Conservation (phyloP, 1,140 invertebrate species). For the Latrodectus geometricus region DNA sequence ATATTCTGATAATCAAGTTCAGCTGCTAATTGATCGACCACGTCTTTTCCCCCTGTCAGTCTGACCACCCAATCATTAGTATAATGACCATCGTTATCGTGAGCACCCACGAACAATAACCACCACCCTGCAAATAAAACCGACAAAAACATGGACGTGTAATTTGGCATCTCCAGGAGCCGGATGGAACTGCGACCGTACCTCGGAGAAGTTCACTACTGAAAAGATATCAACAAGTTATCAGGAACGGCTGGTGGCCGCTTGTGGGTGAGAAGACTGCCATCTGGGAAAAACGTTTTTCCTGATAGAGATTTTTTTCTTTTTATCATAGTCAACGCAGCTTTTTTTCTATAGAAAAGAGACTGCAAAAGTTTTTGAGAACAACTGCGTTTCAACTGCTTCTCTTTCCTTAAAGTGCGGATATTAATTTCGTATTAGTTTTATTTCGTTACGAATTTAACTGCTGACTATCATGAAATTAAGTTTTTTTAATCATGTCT, state of each 20-base stretch:
- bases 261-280: slow-evolving; percentile 26
- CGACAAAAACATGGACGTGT: not conserved
- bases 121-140: not conserved
- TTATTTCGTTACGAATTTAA: too few species aligned
- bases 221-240: slow-evolving; percentile 58
- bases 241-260: slow-evolving; percentile 24
- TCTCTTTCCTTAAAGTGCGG: too few species aligned
- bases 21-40: slow-evolving; percentile 70
- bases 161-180: not conserved
- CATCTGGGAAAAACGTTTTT: slow-evolving; percentile 31
- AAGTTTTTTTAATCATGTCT: too few species aligned
- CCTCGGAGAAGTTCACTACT: not conserved
- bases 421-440: too few species aligned
- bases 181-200: slow-evolving; percentile 6
- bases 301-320: not conserved
- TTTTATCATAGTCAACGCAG: not conserved
- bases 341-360: not conserved
- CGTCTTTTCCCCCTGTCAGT: slow-evolving; percentile 70
- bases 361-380: not conserved
- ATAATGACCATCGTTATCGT: slow-evolving; percentile 66
- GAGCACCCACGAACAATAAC: not conserved
- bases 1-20: slow-evolving; percentile 72
- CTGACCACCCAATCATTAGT: slow-evolving; percentile 74
- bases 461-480: too few species aligned
- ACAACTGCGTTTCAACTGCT: too few species aligned